A percentile compares a stretch with the other conserved stretches of the same genome.
These are phyloP conservation scores for Psittacula derbiana DNA, from an alignment of 2,797 vertebrate genomes.

Conservation along the genomic window DNA sequence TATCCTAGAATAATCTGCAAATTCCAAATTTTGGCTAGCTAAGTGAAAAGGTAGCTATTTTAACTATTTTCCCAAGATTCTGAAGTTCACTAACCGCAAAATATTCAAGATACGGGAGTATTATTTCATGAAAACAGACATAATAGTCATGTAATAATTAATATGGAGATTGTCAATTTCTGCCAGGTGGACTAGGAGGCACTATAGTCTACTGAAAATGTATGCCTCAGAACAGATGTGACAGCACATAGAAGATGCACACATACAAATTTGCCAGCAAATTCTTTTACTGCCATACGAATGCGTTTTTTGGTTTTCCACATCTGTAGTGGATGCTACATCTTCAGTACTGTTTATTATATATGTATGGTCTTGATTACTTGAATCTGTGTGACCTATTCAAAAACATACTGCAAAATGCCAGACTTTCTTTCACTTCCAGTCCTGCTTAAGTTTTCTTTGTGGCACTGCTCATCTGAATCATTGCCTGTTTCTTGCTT, in stretches of 20 bases:
- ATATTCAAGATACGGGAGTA: neutral
- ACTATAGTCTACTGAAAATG: neutral
- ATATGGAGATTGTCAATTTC: fast-evolving
- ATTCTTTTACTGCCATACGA: neutral
- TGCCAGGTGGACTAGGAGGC: neutral
- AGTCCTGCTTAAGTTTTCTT: slow-evolving; percentile 4
- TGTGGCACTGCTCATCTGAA: neutral
- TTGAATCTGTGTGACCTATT: slow-evolving; percentile 26
- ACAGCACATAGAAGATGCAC: neutral
- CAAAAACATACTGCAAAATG: slow-evolving; percentile 32
- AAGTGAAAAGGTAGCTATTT: neutral
- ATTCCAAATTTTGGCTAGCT: neutral
- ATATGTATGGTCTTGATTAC: neutral
- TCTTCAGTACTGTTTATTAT: neutral
- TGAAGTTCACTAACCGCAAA: neutral
- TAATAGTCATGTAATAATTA: neutral
- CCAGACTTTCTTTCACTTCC: slow-evolving; percentile 30
- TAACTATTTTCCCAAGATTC: neutral
- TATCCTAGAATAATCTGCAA: neutral
- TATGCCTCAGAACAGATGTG: neutral
- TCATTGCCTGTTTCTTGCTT: slow-evolving; percentile 65
- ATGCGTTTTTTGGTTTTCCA: neutral
- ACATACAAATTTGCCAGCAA: neutral
- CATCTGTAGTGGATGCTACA: neutral
- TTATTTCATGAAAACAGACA: neutral